A percentile compares a stretch with the other conserved stretches of the same genome.
These are phyloP conservation scores for Drosophila orena DNA, from an alignment of 1,140 invertebrate species.

Conservation along the genomic window DNA sequence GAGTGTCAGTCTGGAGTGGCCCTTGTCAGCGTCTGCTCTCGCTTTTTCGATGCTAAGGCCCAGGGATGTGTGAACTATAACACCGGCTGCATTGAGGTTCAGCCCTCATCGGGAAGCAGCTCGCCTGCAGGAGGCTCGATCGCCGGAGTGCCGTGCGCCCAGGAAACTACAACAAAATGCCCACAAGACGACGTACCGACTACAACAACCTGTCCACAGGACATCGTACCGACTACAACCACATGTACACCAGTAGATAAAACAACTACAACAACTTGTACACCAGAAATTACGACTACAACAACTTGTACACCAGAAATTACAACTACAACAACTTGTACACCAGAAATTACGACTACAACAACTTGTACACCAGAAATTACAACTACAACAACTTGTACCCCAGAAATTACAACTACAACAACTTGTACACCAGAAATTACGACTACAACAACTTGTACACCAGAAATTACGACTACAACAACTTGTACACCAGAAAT, in stretches of 20 bases:
- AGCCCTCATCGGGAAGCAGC: not conserved
- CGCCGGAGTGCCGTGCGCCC: slow-evolving; percentile 23
- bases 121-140: not conserved
- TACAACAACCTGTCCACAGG: slow-evolving; percentile 1
- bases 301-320: too few relatives aligned
- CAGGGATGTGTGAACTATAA: slow-evolving; percentile 66
- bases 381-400: slow-evolving; percentile 17
- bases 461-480: slow-evolving; percentile 8
- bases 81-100: slow-evolving; percentile 59
- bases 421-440: not conserved
- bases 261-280: too few relatives aligned
- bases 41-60: slow-evolving; percentile 62
- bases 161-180: not conserved
- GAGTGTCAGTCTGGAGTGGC: slow-evolving; percentile 65
- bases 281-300: too few relatives aligned
- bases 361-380: not conserved
- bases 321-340: slow-evolving; percentile 16
- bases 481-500: slow-evolving; percentile 1
- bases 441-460: slow-evolving; percentile 31
- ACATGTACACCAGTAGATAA: too few relatives aligned
- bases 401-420: slow-evolving; percentile 18
- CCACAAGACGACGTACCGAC: not conserved
- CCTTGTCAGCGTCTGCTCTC: slow-evolving; percentile 48
- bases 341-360: slow-evolving; percentile 19
- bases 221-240: too few relatives aligned